Evolutionary conservation across 30 jellyfish, hydroid and myxozoan genomes (phyloP), one percentile per base, ranked within the genome.

Genomic region (Aurelia aurita): DNA sequence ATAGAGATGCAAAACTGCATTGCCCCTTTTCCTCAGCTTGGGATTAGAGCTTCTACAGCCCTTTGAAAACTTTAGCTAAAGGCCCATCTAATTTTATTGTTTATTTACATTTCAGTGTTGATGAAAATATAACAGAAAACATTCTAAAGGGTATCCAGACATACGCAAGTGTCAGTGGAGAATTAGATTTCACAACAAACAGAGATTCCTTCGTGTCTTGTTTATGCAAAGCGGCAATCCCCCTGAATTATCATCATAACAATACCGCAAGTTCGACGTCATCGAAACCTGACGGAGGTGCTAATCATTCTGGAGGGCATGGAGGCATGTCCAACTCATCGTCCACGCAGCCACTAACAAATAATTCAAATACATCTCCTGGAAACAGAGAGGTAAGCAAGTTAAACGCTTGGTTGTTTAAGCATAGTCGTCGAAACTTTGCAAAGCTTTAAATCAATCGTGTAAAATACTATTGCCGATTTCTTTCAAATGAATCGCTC

Each of bases 131-230:
- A 6, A 85, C 89, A 9, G 99, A 94, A 25, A 96, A 80, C 67
- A 85, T 94, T 27, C 70, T 94, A 25, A 94, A 88, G 61, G 92
- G 95, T 23, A 46, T 94, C 53, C 99, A 94, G 51, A 84, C 96
- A 0, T 94, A 89, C 72, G 94, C 97, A 21, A 94, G 99, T 39
- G 99, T 94, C 1, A 82, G 99, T 61, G 99, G 99, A n/a, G 97
- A 83, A 69, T 85, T 94, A 9, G 92, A 79, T 26, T 85, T 77
- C 77, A 94, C 78, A 47, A 11, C 91, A 15, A 53, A 75, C 35
- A 69, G 99, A 32, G 99, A 94, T 66, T 79, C 92, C 29, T 94
- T 94, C 80, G 90, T 94, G 34, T 79, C 96, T 0, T 88, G 95
- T 65, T 60, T 89, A 1, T 94, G 99, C 88, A 72, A 89, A 61